Evolutionary conservation across 2,113 vertebrate genomes (phyloP).

Genomic region (Nothocercus julius): DNA sequence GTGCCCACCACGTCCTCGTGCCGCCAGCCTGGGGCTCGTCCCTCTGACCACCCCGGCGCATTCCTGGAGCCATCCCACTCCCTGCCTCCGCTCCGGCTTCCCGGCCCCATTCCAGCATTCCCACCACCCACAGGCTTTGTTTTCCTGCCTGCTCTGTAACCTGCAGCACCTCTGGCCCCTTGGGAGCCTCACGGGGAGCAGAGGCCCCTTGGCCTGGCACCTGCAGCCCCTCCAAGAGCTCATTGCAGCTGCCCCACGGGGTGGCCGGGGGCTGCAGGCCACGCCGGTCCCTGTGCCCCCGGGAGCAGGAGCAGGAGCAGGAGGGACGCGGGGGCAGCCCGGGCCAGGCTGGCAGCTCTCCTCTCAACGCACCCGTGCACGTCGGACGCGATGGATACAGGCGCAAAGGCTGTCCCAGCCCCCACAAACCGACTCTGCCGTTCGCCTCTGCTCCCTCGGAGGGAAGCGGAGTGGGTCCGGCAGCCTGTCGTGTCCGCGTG

Average conservation of each 20-base stretch:
- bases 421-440: neutral
- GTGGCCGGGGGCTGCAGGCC: neutral
- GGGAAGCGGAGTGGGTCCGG: accelerated
- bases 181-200: neutral
- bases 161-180: neutral
- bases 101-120: neutral
- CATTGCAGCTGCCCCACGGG: neutral
- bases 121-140: slow-evolving; percentile 37
- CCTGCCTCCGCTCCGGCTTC: neutral
- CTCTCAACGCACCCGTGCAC: accelerated
- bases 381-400: accelerated
- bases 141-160: slow-evolving; percentile 31
- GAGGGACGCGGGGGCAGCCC: neutral
- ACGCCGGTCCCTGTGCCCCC: neutral
- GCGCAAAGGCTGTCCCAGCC: neutral
- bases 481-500: neutral
- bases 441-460: accelerated
- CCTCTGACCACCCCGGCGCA: neutral
- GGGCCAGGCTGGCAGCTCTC: accelerated
- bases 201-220: accelerated
- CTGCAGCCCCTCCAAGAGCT: accelerated
- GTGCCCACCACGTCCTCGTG: neutral
- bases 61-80: neutral
- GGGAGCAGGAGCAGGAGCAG: neutral
- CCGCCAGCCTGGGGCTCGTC: neutral